phyloP scores from a whole-genome alignment of 2,888 invertebrate species.

The Zaprionus bogoriensis region DNA sequence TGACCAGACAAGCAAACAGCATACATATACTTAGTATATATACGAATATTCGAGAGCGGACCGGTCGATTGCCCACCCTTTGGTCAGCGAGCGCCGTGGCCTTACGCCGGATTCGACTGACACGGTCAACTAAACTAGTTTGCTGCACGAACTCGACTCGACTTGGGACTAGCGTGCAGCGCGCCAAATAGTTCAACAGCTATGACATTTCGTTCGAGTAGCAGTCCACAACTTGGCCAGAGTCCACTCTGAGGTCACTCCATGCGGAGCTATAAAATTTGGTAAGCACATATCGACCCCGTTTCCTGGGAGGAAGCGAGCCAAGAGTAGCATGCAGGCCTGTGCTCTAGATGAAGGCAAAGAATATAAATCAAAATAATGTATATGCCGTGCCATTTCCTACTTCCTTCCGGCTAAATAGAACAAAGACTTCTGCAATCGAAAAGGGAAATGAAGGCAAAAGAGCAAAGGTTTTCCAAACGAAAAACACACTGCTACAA shows the following conservation, averaged over 20 bases:
- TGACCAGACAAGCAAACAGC: conserved; percentile 21
- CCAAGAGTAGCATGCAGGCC: neutral
- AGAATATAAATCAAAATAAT: neutral
- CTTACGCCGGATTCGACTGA: conserved; percentile 14
- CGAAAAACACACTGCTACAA: too few species aligned
- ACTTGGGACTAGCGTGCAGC: conserved; percentile 2
- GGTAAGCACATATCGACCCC: conserved; percentile 1
- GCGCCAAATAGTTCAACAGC: neutral
- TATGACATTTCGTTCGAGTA: neutral
- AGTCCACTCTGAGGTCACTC: neutral
- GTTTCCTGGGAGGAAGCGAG: neutral
- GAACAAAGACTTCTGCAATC: neutral
- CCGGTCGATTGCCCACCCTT: conserved; percentile 41
- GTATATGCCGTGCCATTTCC: neutral
- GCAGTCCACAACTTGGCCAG: conserved; percentile 8
- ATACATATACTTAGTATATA: neutral
- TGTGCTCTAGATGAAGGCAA: neutral
- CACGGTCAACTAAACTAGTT: conserved; percentile 44
- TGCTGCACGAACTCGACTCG: conserved; percentile 49
- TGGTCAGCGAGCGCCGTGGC: conserved; percentile 30
- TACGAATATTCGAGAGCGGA: conserved; percentile 5
- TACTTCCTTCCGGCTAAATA: neutral
- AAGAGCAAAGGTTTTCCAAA: neutral
- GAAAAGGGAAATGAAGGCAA: neutral
- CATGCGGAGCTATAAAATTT: neutral